Conservation (phyloP, 2,888 invertebrate species). For the Cephalotes varians region DNA sequence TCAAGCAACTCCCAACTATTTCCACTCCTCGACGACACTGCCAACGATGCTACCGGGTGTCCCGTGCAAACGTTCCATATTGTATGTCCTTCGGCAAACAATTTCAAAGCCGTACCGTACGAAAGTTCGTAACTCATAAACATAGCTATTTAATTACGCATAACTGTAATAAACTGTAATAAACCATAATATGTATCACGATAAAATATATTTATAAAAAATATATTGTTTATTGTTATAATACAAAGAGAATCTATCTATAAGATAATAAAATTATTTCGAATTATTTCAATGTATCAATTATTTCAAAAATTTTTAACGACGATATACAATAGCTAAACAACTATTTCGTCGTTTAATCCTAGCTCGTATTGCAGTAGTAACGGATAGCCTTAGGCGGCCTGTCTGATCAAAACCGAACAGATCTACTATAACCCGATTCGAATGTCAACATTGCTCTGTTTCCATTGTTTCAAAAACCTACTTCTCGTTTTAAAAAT, state of each 20-base stretch:
- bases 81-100: slow-evolving; percentile 9
- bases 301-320: not conserved
- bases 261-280: not conserved
- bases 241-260: not conserved
- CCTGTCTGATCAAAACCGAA: slow-evolving; percentile 2
- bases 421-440: slow-evolving; percentile 9
- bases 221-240: not conserved
- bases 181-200: not conserved
- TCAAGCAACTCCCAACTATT: slow-evolving; percentile 42
- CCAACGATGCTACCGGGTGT: slow-evolving; percentile 39
- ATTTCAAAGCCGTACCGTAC: not conserved
- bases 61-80: slow-evolving; percentile 12
- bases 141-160: not conserved
- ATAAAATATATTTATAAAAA: not conserved
- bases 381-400: slow-evolving; percentile 21
- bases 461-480: not conserved
- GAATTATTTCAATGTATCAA: not conserved
- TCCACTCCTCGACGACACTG: slow-evolving; percentile 34
- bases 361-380: slow-evolving; percentile 17
- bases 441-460: not conserved
- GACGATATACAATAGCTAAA: not conserved
- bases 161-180: not conserved
- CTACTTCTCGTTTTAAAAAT: too few species aligned
- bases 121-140: not conserved
- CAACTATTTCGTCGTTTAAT: not conserved